Percentiles rank a stretch among this genome's conserved stretches.
Conservation (phyloP, 2,888 invertebrate species). For the Drosophila fulvimacula region DNA sequence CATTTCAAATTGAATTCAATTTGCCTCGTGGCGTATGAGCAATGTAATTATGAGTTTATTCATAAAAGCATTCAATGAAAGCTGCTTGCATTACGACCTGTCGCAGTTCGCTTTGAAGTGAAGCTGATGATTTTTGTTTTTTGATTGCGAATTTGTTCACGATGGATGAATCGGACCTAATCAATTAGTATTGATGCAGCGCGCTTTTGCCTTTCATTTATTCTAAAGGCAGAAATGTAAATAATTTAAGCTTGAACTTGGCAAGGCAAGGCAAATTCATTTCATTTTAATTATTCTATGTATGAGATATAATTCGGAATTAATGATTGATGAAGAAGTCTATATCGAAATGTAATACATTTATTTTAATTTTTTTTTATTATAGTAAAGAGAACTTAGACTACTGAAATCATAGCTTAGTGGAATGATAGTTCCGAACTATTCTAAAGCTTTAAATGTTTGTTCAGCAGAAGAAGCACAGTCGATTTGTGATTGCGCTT, state of each 20-base stretch:
- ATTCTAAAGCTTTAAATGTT: neutral
- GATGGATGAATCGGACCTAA: neutral
- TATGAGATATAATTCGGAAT: no score
- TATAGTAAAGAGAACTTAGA: neutral
- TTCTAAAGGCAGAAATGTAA: neutral
- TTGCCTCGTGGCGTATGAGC: constrained; percentile 8
- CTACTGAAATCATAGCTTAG: neutral
- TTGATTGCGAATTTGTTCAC: neutral
- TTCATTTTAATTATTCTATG: no score
- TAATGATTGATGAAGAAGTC: no score
- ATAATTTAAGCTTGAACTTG: neutral
- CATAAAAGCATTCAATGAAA: constrained; percentile 23
- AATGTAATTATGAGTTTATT: constrained; percentile 29
- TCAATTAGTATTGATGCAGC: neutral
- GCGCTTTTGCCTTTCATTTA: neutral
- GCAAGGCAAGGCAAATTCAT: no score
- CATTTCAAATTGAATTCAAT: constrained; percentile 29
- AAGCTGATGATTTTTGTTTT: neutral
- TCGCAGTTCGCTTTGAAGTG: constrained; percentile 1
- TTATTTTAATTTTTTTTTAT: no score
- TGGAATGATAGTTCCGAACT: neutral
- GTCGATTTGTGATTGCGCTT: neutral
- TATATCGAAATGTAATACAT: no score
- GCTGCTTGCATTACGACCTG: neutral
- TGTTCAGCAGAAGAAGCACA: no score